Evolutionary conservation across 1,140 invertebrate species (phyloP).

Genomic region (Drosophila athabasca): DNA sequence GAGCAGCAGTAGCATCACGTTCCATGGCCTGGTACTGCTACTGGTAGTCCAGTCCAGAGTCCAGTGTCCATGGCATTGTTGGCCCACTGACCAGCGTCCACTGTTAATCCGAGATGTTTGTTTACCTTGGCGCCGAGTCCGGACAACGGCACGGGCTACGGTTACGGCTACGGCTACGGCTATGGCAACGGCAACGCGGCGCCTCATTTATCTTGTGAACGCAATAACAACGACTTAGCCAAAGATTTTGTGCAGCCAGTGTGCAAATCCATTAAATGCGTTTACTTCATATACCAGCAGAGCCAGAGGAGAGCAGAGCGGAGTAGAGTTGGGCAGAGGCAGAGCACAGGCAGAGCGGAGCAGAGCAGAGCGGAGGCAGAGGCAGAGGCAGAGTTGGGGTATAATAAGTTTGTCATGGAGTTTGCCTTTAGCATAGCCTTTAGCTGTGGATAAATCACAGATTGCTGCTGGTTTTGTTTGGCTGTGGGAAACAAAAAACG

Average conservation of each 20-base stretch:
- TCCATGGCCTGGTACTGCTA: constrained; percentile 15
- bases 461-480: constrained; percentile 9
- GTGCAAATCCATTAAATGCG: constrained; percentile 75
- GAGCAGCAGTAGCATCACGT: constrained; percentile 41
- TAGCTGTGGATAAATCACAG: constrained; percentile 39
- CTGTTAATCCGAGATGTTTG: constrained; percentile 83
- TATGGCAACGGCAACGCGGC: constrained; percentile 18
- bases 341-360: too few relatives aligned
- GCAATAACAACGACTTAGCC: constrained; percentile 81
- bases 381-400: constrained; percentile 24
- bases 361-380: too few relatives aligned
- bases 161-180: not conserved
- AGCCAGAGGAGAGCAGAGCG: too few relatives aligned
- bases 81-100: constrained; percentile 65
- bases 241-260: constrained; percentile 64
- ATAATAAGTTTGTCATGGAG: constrained; percentile 63
- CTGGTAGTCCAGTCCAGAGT: constrained; percentile 14
- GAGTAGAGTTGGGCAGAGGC: constrained; percentile 13
- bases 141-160: constrained; percentile 14
- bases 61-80: constrained; percentile 12
- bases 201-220: constrained; percentile 76
- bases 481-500: not conserved
- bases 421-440: constrained; percentile 13
- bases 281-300: constrained; percentile 43
- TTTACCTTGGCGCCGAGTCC: constrained; percentile 68